Conservation (phyloP, 2,113 vertebrate genomes). For the Etheostoma cragini region DNA sequence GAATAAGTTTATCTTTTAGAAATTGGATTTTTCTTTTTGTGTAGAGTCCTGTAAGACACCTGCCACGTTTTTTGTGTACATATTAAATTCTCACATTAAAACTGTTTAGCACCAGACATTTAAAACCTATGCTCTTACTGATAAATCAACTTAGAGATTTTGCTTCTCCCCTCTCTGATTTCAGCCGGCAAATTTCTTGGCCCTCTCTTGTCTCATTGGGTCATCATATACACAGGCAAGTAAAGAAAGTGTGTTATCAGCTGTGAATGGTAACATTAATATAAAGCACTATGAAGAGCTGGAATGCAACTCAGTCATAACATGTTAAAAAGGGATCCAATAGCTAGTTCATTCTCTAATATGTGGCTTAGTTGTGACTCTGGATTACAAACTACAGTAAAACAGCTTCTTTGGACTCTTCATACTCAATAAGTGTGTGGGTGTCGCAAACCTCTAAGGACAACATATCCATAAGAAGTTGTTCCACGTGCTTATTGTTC, state of each 20-base stretch:
- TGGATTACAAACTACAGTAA: background rate
- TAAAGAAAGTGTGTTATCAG: background rate
- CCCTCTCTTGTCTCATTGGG: no score
- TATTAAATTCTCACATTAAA: slow-evolving; percentile 12
- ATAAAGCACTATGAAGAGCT: no score
- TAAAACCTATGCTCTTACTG: background rate
- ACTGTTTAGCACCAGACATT: background rate
- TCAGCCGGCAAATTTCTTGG: no score
- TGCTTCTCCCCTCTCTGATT: slow-evolving; percentile 1
- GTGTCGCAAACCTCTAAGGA: background rate
- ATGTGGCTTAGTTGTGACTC: background rate
- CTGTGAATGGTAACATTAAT: background rate
- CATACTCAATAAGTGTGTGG: background rate
- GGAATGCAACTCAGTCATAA: background rate
- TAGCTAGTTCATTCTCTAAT: background rate
- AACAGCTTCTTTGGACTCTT: background rate
- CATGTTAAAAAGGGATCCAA: background rate
- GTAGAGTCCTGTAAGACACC: slow-evolving; percentile 3
- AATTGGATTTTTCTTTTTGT: slow-evolving; percentile 2
- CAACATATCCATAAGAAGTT: background rate
- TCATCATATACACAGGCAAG: no score
- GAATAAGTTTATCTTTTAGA: slow-evolving; percentile 29
- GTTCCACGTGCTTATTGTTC: background rate
- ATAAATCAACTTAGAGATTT: slow-evolving; percentile 5
- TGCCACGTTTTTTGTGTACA: slow-evolving; percentile 10